Conservation (phyloP, 2,888 invertebrate genomes). For the Andrena chrysosceles region DNA sequence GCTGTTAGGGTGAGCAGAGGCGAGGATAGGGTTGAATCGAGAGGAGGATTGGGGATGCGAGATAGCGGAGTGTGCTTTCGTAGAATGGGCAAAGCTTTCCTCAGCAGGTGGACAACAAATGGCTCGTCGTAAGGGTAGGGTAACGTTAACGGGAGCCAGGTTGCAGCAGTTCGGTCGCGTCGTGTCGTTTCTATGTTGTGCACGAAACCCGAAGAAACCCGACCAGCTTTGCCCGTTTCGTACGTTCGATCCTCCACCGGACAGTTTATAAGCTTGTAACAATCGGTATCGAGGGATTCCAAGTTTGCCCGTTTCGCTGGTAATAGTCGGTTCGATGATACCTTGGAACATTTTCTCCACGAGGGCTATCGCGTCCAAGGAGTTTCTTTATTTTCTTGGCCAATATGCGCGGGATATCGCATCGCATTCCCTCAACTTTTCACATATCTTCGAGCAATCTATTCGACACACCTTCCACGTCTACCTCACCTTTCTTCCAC, state of each 20-base stretch:
- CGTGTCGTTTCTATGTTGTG: constrained; percentile 28
- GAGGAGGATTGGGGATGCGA: no score
- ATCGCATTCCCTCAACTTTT: not conserved
- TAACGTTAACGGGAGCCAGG: constrained; percentile 20
- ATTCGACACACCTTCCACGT: not conserved
- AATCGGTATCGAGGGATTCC: constrained; percentile 49
- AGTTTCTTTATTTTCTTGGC: constrained; percentile 31
- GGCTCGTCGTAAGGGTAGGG: constrained; percentile 2
- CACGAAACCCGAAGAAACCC: constrained; percentile 22
- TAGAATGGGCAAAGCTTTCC: constrained; percentile 12
- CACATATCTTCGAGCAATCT: not conserved
- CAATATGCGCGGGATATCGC: constrained; percentile 5
- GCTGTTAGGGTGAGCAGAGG: not conserved
- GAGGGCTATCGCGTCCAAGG: constrained; percentile 19
- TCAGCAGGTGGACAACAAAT: constrained; percentile 26
- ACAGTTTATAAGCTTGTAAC: constrained; percentile 49
- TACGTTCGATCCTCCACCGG: constrained; percentile 29
- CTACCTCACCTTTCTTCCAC: not conserved
- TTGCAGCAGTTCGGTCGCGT: constrained; percentile 19
- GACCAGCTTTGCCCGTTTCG: constrained; percentile 9
- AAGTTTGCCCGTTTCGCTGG: constrained; percentile 46
- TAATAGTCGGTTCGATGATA: constrained; percentile 35
- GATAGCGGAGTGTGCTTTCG: not conserved
- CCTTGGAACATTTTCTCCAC: constrained; percentile 25
- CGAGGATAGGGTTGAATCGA: not conserved